phyloP scores from a whole-genome alignment of 1,140 invertebrate genomes.

The Wiebesia pumilae region DNA sequence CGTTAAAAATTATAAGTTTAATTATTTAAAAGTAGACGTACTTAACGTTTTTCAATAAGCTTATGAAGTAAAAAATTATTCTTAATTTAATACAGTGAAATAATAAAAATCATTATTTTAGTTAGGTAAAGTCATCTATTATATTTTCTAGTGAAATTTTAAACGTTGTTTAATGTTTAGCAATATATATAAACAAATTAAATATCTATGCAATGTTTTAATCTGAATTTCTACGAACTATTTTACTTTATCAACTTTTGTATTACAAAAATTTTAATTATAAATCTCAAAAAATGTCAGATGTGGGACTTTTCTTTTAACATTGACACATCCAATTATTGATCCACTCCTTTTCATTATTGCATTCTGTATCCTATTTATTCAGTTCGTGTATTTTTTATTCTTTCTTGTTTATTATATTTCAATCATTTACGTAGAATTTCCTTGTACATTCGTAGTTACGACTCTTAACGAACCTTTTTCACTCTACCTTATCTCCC shows the following conservation, averaged over 20 bases:
- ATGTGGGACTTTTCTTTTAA: conserved; percentile 32
- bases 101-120: background rate
- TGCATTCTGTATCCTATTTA: too few species aligned
- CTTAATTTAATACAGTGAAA: background rate
- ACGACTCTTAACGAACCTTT: conserved; percentile 38
- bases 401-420: background rate
- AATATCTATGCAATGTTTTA: too few species aligned
- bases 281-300: conserved; percentile 47
- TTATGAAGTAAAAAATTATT: background rate
- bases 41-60: background rate
- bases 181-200: too few species aligned
- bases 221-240: too few species aligned
- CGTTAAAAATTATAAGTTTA: background rate
- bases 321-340: background rate
- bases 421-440: background rate
- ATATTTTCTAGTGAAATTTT: too few species aligned
- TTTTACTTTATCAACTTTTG: background rate
- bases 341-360: too few species aligned
- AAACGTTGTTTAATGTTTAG: too few species aligned
- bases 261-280: conserved; percentile 57
- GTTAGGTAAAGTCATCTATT: too few species aligned
- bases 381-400: conserved; percentile 36
- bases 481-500: conserved; percentile 18
- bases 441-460: background rate
- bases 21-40: background rate